Evolutionary conservation across 2,888 invertebrate genomes (phyloP).

Genomic region (Drosophila anceps): DNA sequence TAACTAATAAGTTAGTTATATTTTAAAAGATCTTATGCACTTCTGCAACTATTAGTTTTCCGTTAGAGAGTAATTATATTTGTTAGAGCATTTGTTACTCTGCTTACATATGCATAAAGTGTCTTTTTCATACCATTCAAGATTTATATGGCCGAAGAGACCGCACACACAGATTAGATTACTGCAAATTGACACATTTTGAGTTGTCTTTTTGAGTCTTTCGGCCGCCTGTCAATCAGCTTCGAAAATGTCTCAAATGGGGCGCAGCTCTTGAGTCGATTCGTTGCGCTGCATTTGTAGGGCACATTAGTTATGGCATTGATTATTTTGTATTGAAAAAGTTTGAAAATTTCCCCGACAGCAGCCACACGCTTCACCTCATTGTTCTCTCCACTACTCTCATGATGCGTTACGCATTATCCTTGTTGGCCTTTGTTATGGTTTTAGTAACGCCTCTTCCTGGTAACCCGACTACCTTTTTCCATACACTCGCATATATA

Average conservation of each 20-base stretch:
- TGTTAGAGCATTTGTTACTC: conserved; percentile 8
- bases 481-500: conserved; percentile 7
- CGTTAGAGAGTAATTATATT: not conserved
- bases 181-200: conserved; percentile 80
- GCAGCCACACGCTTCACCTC: conserved; percentile 45
- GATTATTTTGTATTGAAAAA: conserved; percentile 9
- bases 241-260: conserved; percentile 39
- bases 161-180: conserved; percentile 78
- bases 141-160: conserved; percentile 44
- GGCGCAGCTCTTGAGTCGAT: conserved; percentile 59
- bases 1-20: no score
- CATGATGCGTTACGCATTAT: conserved; percentile 78
- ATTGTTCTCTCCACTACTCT: conserved; percentile 49
- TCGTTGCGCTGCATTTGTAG: conserved; percentile 63
- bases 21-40: no score
- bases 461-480: conserved; percentile 74
- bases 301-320: conserved; percentile 55
- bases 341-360: conserved; percentile 4
- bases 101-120: not conserved
- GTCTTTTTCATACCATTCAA: conserved; percentile 20
- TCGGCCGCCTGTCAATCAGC: conserved; percentile 53
- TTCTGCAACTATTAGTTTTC: not conserved
- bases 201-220: conserved; percentile 36
- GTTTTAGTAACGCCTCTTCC: conserved; percentile 77
- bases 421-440: conserved; percentile 67